Percentiles rank a stretch among this genome's conserved stretches.
phyloP scores from a whole-genome alignment of 2,797 vertebrate genomes.

The Lindbergichthys nudifrons region DNA sequence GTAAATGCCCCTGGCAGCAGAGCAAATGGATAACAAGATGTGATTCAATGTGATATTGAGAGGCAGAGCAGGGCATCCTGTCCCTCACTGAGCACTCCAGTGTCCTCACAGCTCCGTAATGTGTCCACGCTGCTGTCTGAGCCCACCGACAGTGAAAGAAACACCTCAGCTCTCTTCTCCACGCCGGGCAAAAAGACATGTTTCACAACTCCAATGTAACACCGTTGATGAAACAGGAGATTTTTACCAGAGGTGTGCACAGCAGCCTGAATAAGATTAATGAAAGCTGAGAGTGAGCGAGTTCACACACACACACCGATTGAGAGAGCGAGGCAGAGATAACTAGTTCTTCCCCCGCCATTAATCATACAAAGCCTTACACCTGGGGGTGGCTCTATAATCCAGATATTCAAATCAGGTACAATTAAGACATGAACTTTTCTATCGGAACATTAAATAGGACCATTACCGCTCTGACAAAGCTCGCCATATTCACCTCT shows the following conservation, averaged over 20 bases:
- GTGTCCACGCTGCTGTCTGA: constrained; percentile 18
- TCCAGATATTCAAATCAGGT: constrained; percentile 61
- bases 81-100: constrained; percentile 23
- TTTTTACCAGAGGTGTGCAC: constrained; percentile 57
- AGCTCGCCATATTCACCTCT: constrained; percentile 10
- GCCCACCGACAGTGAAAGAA: constrained; percentile 40
- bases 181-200: constrained; percentile 32
- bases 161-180: constrained; percentile 27
- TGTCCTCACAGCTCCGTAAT: constrained; percentile 48
- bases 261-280: constrained; percentile 68
- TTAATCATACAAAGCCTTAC: constrained; percentile 65
- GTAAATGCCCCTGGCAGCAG: constrained; percentile 4
- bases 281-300: constrained; percentile 70
- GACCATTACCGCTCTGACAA: constrained; percentile 40
- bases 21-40: constrained; percentile 12
- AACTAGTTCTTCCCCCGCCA: constrained; percentile 43
- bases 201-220: constrained; percentile 37
- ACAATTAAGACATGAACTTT: constrained; percentile 58
- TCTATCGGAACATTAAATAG: constrained; percentile 46
- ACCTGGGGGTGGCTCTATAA: constrained; percentile 52
- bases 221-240: constrained; percentile 51
- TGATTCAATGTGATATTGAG: constrained; percentile 30
- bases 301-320: constrained; percentile 54
- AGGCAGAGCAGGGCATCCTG: constrained; percentile 3
- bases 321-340: constrained; percentile 23